These are phyloP conservation scores for Tylochromis polylepis DNA, from an alignment of 2,113 vertebrate species.

Conservation along the genomic window DNA sequence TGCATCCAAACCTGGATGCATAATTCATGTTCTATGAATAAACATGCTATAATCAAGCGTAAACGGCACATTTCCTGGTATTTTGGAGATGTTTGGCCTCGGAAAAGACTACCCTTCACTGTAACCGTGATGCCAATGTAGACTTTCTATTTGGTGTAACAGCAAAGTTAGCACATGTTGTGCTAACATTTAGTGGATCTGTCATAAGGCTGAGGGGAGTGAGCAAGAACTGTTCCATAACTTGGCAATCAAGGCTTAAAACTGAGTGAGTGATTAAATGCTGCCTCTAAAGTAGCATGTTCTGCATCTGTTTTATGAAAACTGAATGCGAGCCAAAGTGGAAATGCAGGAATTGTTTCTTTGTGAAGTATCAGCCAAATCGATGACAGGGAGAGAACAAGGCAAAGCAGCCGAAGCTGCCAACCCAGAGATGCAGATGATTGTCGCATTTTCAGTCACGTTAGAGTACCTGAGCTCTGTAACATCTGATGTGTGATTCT, in stretches of 20 bases:
- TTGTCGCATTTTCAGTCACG: constrained; percentile 19
- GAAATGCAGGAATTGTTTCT: not conserved
- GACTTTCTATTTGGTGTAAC: not conserved
- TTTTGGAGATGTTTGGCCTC: not conserved
- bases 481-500: constrained; percentile 25
- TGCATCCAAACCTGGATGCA: not conserved
- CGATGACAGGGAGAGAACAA: constrained; percentile 15
- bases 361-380: not conserved
- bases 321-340: not conserved
- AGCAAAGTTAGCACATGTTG: not conserved
- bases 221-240: not conserved
- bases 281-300: not conserved
- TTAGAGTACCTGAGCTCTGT: not conserved
- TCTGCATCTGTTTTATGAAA: not conserved
- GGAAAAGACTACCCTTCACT: accelerated
- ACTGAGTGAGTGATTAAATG: not conserved
- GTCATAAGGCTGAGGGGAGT: not conserved
- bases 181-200: not conserved
- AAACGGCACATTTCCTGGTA: not conserved
- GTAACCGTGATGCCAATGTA: not conserved
- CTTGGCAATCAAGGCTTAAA: not conserved
- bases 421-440: constrained; percentile 7
- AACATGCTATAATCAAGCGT: not conserved
- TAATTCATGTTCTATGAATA: not conserved
- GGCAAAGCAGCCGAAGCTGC: not conserved